phyloP scores from a whole-genome alignment of 2,113 vertebrate species.

The Hippopotamus amphibius region DNA sequence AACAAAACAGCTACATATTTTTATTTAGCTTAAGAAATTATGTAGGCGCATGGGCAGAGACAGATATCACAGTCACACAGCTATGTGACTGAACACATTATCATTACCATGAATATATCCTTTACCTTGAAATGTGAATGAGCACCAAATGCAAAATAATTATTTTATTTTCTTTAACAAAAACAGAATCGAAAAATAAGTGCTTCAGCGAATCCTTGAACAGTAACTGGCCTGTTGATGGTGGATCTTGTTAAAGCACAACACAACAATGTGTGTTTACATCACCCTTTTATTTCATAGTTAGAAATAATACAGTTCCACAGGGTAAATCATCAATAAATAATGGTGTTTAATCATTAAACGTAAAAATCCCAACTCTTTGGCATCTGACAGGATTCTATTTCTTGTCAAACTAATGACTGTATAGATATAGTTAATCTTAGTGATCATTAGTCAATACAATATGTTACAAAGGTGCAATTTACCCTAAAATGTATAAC shows the following conservation, averaged over 20 bases:
- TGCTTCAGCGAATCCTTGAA: constrained; percentile 26
- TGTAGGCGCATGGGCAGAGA: not conserved
- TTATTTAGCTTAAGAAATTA: constrained; percentile 63
- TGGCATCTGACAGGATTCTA: constrained; percentile 86
- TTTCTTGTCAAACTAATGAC: constrained; percentile 84
- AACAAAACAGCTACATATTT: constrained; percentile 38
- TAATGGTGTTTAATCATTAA: constrained; percentile 83
- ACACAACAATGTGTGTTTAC: constrained; percentile 77
- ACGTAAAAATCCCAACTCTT: constrained; percentile 85
- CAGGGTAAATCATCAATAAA: constrained; percentile 85
- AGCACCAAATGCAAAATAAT: not conserved
- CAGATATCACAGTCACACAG: not conserved
- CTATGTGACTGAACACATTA: not conserved
- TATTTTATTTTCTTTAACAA: not conserved
- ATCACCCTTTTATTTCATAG: constrained; percentile 87
- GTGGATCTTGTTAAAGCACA: constrained; percentile 70
- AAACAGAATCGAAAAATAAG: constrained; percentile 40
- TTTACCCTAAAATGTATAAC: constrained; percentile 79
- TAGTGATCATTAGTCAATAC: constrained; percentile 80
- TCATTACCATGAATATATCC: not conserved
- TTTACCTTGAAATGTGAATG: not conserved
- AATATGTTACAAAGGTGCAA: constrained; percentile 84
- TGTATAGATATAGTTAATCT: constrained; percentile 84
- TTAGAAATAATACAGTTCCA: constrained; percentile 87
- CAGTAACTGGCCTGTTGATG: not conserved